Percentiles rank a stretch among this genome's conserved stretches.
phyloP scores from a whole-genome alignment of 2,113 vertebrate species.

The Mirounga angustirostris region DNA sequence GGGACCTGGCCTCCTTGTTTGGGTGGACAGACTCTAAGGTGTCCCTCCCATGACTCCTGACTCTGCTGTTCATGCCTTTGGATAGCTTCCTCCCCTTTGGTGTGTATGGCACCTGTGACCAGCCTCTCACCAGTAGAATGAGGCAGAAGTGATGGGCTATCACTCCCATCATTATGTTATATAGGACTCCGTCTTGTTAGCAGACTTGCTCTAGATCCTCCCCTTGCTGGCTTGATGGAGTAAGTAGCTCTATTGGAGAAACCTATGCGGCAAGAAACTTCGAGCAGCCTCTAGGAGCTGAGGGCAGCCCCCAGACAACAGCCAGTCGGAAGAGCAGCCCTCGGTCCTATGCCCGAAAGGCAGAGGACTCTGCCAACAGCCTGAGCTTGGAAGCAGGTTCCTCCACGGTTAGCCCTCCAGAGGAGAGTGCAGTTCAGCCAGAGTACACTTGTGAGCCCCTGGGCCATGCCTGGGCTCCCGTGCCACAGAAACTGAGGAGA shows the following conservation, averaged over 20 bases:
- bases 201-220: neutral
- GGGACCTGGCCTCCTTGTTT: neutral
- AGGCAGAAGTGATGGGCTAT: neutral
- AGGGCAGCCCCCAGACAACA: neutral
- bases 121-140: neutral
- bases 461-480: neutral
- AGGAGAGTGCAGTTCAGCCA: neutral
- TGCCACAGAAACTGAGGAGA: neutral
- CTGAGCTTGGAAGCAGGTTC: neutral
- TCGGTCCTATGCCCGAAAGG: neutral
- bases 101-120: neutral
- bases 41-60: accelerated
- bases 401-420: neutral
- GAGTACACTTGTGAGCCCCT: neutral
- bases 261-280: neutral
- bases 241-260: neutral
- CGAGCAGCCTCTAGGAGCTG: neutral
- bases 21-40: neutral
- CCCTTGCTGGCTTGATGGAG: neutral
- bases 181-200: neutral
- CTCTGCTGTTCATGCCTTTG: neutral
- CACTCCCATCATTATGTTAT: too few species aligned
- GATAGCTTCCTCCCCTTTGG: neutral
- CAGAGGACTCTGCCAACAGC: neutral
- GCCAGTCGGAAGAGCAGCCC: neutral